Percentiles rank a stretch among this genome's conserved stretches.
phyloP scores from a whole-genome alignment of 2,797 vertebrate genomes.

The Gymnopithys bicolor region DNA sequence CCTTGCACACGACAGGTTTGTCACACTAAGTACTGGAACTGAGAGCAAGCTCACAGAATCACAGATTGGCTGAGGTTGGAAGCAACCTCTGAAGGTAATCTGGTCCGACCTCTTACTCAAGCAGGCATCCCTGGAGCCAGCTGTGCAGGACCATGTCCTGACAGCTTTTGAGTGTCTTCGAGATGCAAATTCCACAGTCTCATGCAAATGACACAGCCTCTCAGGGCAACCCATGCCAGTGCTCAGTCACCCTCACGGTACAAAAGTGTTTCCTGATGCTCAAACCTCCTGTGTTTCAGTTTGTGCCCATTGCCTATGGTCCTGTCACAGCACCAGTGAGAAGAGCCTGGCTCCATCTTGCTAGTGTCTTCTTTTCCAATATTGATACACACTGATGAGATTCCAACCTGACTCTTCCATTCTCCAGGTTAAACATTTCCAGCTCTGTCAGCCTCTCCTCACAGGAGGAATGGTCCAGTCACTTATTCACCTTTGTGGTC shows the following conservation, averaged over 20 bases:
- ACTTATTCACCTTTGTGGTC: neutral
- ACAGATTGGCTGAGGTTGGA: neutral
- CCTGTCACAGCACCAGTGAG: neutral
- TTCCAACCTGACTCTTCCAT: neutral
- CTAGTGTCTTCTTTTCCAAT: neutral
- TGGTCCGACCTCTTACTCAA: neutral
- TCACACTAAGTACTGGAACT: neutral
- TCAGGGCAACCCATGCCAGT: neutral
- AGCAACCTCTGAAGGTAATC: neutral
- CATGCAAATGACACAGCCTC: neutral
- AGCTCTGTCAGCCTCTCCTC: neutral
- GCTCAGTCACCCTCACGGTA: neutral
- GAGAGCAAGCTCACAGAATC: neutral
- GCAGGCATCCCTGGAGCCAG: neutral
- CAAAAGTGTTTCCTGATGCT: neutral
- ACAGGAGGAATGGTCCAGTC: neutral
- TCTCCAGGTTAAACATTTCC: neutral
- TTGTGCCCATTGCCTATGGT: neutral
- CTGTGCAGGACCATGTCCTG: neutral
- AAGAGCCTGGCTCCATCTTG: neutral
- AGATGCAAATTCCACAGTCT: neutral
- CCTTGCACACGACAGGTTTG: neutral
- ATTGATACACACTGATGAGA: neutral
- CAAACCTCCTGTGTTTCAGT: neutral
- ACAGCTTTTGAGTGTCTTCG: neutral